Base-by-base conservation (phyloP, 2,797 vertebrate genomes). In the Enteromius trimaculatus region DNA sequence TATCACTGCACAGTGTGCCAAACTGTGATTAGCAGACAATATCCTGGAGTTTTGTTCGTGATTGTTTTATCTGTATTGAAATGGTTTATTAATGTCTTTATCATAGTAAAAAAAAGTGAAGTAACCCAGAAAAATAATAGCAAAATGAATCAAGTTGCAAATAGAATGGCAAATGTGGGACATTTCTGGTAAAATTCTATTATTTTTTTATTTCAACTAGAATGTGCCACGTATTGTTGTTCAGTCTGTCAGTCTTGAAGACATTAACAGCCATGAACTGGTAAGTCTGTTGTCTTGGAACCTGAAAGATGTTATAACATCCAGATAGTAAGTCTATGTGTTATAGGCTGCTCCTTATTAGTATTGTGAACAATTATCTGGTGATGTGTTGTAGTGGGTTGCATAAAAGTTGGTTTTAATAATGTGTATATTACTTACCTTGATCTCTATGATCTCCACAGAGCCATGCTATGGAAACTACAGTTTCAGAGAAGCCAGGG, bases 161-260 rank as follows among this genome's bases (percentile, higher is more conserved):
- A 58, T 8, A 23, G n/a, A 39, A n/a, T 37, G 31, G 19, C 29
- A n/a, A 75, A 75, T 76, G 3, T 58, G 34, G 10, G 74, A 13
- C 19, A 9, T 60, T 76, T 21, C 14, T 58, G 13, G 34, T 60
- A 42, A 76, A 60, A 60, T 14, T 6, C 13, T 42, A 10, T 37
- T 76, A 76, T 23, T 37, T 76, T 55, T 39, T 58, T 72, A n/a
- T 23, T 77, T 64, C 3, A 39, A 91, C 23, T 60, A 95, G 93
- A 91, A 91, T 51, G 53, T 91, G 44, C 94, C 94, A 68, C 94
- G 93, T 49, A 94, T 95, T 53, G 1, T 93, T 81, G 87, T 93
- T 11, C 91, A 89, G 69, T 88, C 83, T 66, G 78, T 80, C 47
- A 87, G 85, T 53, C 53, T 85, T 31, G 74, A 87, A 62, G 81